A percentile compares a stretch with the other conserved stretches of the same genome.
Evolutionary conservation across 2,113 vertebrate species (phyloP).

Genomic region (Hippolais icterina): DNA sequence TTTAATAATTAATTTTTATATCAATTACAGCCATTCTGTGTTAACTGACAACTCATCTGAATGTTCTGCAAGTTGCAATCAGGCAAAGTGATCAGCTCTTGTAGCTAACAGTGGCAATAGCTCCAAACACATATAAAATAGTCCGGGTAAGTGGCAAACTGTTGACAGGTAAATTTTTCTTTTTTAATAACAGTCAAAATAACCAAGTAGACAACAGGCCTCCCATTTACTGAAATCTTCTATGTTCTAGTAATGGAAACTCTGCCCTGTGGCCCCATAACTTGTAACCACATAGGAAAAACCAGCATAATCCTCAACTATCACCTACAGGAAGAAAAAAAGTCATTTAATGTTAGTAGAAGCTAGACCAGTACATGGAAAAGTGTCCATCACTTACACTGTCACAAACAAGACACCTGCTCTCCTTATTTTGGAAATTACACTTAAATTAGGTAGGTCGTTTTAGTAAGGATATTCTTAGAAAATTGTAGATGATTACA

Average conservation of each 20-base stretch:
- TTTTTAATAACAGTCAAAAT: not conserved
- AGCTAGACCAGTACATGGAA: not conserved
- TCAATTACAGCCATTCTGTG: not conserved
- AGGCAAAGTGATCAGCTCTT: not conserved
- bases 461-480: slow-evolving; percentile 34
- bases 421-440: slow-evolving; percentile 42
- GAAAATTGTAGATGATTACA: slow-evolving; percentile 58
- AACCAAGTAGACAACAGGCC: not conserved
- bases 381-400: not conserved
- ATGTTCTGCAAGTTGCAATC: not conserved
- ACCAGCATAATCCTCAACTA: not conserved
- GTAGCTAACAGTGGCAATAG: not conserved
- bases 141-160: not conserved
- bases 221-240: not conserved
- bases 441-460: slow-evolving; percentile 12
- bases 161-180: not conserved
- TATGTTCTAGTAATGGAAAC: not conserved
- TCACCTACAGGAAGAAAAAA: not conserved
- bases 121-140: not conserved
- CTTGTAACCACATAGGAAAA: not conserved
- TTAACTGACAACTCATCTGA: not conserved
- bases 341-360: not conserved
- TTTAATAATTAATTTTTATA: not conserved
- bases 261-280: not conserved
- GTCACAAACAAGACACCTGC: not conserved